These are phyloP conservation scores for Peribatodes rhomboidaria DNA, from an alignment of 2,888 invertebrate genomes.

Conservation along the genomic window DNA sequence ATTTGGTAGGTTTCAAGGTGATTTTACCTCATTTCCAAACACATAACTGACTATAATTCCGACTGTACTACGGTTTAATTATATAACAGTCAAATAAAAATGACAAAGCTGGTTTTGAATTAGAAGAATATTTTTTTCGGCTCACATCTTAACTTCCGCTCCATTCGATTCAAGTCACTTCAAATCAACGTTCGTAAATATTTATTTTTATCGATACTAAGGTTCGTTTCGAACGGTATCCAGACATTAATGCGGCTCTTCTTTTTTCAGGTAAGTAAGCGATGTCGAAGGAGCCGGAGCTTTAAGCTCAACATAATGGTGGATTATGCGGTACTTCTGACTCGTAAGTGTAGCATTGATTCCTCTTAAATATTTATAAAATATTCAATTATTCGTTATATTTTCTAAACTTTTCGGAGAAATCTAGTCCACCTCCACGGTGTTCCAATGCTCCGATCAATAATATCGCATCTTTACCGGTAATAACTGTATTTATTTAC, in stretches of 20 bases:
- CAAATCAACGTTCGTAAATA: conserved; percentile 51
- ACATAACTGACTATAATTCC: conserved; percentile 21
- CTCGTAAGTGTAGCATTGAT: conserved; percentile 47
- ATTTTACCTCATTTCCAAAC: conserved; percentile 30
- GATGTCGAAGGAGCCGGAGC: conserved; percentile 14
- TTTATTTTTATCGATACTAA: conserved; percentile 55
- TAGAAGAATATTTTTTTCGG: conserved; percentile 28
- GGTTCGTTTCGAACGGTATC: conserved; percentile 52
- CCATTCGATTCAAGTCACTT: conserved; percentile 53
- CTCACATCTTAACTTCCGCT: conserved; percentile 50
- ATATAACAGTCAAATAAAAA: conserved; percentile 31
- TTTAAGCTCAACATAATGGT: conserved; percentile 24
- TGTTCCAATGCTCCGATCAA: not conserved
- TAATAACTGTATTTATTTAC: conserved; percentile 17
- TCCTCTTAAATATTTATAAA: conserved; percentile 24
- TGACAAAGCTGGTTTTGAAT: conserved; percentile 34
- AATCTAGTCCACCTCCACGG: conserved; percentile 3
- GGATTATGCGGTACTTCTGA: conserved; percentile 36
- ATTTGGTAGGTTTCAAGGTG: conserved; percentile 26
- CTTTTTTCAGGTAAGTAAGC: conserved; percentile 66
- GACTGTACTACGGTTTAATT: conserved; percentile 20
- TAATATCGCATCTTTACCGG: conserved; percentile 12
- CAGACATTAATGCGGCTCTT: conserved; percentile 55
- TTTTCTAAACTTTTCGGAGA: conserved; percentile 12
- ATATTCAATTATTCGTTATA: conserved; percentile 23